Conservation (phyloP, 2,888 invertebrate genomes). For the Stegana nigrithorax region DNA sequence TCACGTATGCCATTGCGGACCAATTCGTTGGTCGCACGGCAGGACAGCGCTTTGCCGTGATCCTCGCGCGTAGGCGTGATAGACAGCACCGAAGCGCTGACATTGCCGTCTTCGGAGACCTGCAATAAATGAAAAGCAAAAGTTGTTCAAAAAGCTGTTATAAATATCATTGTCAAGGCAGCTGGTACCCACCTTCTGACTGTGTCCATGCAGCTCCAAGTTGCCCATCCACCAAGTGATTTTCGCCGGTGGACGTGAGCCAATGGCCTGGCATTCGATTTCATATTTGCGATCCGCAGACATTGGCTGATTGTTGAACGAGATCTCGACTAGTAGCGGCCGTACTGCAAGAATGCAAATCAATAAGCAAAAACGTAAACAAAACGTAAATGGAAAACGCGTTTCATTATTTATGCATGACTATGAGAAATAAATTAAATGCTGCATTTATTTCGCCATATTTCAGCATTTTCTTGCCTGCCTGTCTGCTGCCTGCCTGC, state of each 20-base stretch:
- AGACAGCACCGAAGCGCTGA: constrained; percentile 80
- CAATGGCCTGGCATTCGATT: constrained; percentile 84
- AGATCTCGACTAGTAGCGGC: constrained; percentile 82
- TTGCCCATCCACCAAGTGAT: constrained; percentile 89
- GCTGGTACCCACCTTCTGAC: constrained; percentile 60
- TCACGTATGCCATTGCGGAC: constrained; percentile 81
- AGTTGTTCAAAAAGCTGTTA: background rate
- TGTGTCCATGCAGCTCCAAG: constrained; percentile 72
- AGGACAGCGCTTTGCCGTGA: constrained; percentile 82
- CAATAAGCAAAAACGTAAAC: too few species aligned
- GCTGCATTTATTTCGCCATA: constrained; percentile 1
- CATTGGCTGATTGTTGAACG: constrained; percentile 83
- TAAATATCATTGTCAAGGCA: background rate
- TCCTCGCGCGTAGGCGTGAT: constrained; percentile 83
- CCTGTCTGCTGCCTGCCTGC: constrained; percentile 1
- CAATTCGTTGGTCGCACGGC: constrained; percentile 82
- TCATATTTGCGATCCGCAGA: constrained; percentile 86
- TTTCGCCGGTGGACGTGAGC: constrained; percentile 86
- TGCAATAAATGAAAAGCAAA: constrained; percentile 67
- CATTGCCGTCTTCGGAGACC: constrained; percentile 85
- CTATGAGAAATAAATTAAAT: too few species aligned
- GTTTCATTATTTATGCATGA: background rate
- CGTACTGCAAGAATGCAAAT: constrained; percentile 74
- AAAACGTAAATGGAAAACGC: constrained; percentile 12
- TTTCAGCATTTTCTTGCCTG: constrained; percentile 14